Base-by-base conservation (phyloP, 2,888 invertebrate genomes). In the Acrobasis repandana region DNA sequence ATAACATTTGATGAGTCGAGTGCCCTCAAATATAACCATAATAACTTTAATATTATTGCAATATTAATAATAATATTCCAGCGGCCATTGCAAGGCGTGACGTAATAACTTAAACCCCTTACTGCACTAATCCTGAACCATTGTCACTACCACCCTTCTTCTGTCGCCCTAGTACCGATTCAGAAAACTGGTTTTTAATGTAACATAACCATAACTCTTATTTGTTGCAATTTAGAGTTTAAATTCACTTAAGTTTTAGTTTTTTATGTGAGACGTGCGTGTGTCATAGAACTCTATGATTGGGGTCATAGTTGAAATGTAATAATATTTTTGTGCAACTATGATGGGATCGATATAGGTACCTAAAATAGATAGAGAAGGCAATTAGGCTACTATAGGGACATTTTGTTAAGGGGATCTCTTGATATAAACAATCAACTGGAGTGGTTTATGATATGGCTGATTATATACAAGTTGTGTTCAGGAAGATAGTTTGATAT, bases 91-190 rank as follows among this genome's bases (percentile, higher is more conserved):
- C 77, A 69, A 79, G 73, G 76, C 77, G 85, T 85, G 87, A 85
- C 84, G 86, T 88, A 85, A 88, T 82, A 85, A 76, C 79, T 82
- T 90, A 88, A 90, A 85, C 88, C 82, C 83, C 80, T 78, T 79
- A 76, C 79, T 80, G 33, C 43, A 77, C 79, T 88, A 87, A 89
- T 88, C 88, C 88, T 72, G 64, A 70, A 70, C 82, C 70, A 86
- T 90, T 89, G 86, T 90, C 72, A 54, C 70, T 70, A 72, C 69
- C 80, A 87, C 90, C 81, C 82, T 76, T 76, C 67, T 72, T 71
- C 61, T 71, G 67, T 71, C 79, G 75, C 79, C 88, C 85, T 79
- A 79, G 67, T 74, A 76, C 63, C 72, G 65, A 73, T 63, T 61
- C 60, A 54, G 65, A 61, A 61, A 64, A 62, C 60, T 47, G 65